Evolutionary conservation across 2,888 invertebrate species (phyloP), one percentile per base, ranked within the genome.

Genomic region (Toxonevra muliebris): DNA sequence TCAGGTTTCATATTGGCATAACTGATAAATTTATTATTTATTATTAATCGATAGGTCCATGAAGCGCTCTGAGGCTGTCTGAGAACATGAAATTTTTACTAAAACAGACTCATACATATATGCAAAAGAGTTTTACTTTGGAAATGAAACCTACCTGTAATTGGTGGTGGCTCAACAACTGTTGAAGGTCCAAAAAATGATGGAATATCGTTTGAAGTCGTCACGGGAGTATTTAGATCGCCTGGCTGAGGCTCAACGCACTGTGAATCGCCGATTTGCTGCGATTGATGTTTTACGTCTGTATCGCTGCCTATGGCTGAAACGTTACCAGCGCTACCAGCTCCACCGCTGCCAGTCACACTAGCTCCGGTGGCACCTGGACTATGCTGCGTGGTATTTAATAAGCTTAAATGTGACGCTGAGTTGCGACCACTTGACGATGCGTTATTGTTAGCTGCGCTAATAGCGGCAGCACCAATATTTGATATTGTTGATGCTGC

Each of bases 141-240:
- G n/a, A n/a, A n/a, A n/a, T n/a, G n/a, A n/a, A n/a, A 30, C 91
- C 90, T 90, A 96, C 96, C 96, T 90, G 96, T 94, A 84, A 96
- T 96, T 76, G 93, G 94, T 77, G 96, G 96, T 70, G 96, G 94
- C 82, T 96, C 96, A 77, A 93, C 91, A 77, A 92, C 90, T 74
- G 92, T 91, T 80, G 93, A 91, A 74, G 91, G 89, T 76, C 93
- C 95, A 88, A 96, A 96, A 89, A 97, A 97, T 81, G 94, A 93
- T 76, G 94, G 93, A 81, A 95, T 90, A 87, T 96, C 96, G 80
- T 91, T 90, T 80, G 94, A 94, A 69, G 96, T 96, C 82, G 96
- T 95, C 78, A 96, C 95, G 72, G 97, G 97, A 72, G 97, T 97
- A 89, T 97, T 96, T 83, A 97, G 91, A 86, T 95, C 95, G 72